Percentiles rank a stretch among this genome's conserved stretches.
Evolutionary conservation across 2,113 vertebrate species (phyloP).

Genomic region (Isurus oxyrinchus): DNA sequence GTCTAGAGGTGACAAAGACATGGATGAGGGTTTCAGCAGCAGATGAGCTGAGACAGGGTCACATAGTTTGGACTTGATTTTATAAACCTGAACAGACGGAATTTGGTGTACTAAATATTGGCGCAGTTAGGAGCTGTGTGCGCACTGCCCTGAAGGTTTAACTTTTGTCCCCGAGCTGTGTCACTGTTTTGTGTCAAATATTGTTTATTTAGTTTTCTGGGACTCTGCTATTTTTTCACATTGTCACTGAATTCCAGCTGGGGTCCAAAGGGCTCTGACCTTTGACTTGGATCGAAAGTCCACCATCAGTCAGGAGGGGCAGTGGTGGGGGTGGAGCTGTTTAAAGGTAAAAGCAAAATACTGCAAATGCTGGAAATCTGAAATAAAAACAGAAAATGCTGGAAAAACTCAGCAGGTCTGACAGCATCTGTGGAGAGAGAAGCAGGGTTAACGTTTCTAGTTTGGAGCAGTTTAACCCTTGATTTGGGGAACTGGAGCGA

Average conservation of each 20-base stretch:
- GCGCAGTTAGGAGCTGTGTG: too few relatives aligned
- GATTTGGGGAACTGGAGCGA: not conserved
- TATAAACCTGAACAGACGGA: too few relatives aligned
- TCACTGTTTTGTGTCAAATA: not conserved
- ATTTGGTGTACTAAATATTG: too few relatives aligned
- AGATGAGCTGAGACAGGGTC: too few relatives aligned
- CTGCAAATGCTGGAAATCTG: too few relatives aligned
- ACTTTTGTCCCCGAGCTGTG: not conserved
- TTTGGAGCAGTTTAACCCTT: not conserved
- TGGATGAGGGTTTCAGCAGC: too few relatives aligned
- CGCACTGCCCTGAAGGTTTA: not conserved
- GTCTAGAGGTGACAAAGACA: too few relatives aligned
- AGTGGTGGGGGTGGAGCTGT: not conserved
- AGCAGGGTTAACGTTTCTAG: too few relatives aligned
- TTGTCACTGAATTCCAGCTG: not conserved
- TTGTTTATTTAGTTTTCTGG: not conserved
- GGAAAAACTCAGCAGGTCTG: too few relatives aligned
- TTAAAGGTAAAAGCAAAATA: too few relatives aligned
- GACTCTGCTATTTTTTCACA: not conserved
- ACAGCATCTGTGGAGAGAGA: too few relatives aligned
- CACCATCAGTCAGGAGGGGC: not conserved
- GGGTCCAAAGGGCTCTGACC: not conserved
- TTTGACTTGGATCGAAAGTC: not conserved
- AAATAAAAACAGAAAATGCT: too few relatives aligned
- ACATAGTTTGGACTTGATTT: not conserved